phyloP scores from a whole-genome alignment of 2,797 vertebrate species.

The Platyrinchus mystaceus region DNA sequence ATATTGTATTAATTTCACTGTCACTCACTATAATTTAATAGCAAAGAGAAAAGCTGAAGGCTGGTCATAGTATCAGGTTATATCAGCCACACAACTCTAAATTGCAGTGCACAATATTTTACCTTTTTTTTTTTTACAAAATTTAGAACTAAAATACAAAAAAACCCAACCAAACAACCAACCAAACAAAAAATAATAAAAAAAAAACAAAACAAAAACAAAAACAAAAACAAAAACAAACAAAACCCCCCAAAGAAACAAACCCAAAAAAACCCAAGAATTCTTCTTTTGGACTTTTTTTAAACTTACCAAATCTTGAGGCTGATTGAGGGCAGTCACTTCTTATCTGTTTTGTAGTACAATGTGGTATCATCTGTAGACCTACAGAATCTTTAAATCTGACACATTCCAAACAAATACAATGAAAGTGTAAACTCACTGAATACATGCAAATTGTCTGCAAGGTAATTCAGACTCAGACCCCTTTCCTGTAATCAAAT shows the following conservation, averaged over 20 bases:
- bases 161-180: no score
- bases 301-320: constrained; percentile 86
- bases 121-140: background rate
- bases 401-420: constrained; percentile 53
- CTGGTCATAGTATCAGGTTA: background rate
- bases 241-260: background rate
- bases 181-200: no score
- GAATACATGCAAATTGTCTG: background rate
- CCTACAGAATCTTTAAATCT: constrained; percentile 89
- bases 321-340: constrained; percentile 84
- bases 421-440: background rate
- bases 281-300: background rate
- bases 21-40: constrained; percentile 37
- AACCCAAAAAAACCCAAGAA: background rate
- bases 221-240: no score
- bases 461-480: background rate
- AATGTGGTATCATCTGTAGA: constrained; percentile 82
- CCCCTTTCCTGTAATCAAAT: background rate
- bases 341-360: constrained; percentile 78
- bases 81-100: background rate
- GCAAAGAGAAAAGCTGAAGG: background rate
- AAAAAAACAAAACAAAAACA: background rate
- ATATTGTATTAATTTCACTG: background rate
- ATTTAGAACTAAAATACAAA: background rate
- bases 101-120: background rate